phyloP scores from a whole-genome alignment of 2,113 vertebrate genomes.

The Aphelocoma coerulescens region DNA sequence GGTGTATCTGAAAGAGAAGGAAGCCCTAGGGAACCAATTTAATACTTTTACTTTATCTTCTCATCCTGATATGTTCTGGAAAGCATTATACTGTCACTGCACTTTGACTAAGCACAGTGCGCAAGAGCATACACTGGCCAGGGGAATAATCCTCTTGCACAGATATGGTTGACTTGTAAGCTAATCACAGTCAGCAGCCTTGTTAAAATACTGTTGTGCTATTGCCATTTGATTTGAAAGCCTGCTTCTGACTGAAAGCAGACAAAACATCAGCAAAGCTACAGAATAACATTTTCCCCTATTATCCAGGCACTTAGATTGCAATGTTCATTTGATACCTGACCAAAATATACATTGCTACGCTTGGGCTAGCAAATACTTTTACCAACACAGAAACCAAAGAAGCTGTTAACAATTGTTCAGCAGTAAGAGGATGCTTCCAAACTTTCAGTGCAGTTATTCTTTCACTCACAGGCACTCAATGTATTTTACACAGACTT shows the following conservation, averaged over 20 bases:
- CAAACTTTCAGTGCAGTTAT: neutral
- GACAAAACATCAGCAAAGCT: neutral
- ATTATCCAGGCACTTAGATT: neutral
- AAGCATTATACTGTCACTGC: neutral
- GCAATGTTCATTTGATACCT: neutral
- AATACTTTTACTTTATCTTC: neutral
- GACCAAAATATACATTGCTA: neutral
- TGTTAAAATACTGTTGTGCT: neutral
- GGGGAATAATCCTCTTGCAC: neutral
- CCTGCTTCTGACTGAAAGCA: neutral
- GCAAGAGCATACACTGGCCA: neutral
- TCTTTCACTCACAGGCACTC: neutral
- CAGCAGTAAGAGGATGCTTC: neutral
- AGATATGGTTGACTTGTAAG: neutral
- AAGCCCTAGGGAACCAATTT: neutral
- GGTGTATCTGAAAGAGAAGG: neutral
- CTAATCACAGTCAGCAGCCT: neutral
- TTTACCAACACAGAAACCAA: neutral
- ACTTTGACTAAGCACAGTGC: neutral
- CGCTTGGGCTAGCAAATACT: neutral
- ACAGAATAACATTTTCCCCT: neutral
- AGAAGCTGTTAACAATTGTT: neutral
- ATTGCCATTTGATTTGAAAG: neutral
- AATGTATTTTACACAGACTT: neutral
- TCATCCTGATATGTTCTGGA: neutral